Evolutionary conservation across 2,888 invertebrate genomes (phyloP).

Genomic region (Tribolium freemani): DNA sequence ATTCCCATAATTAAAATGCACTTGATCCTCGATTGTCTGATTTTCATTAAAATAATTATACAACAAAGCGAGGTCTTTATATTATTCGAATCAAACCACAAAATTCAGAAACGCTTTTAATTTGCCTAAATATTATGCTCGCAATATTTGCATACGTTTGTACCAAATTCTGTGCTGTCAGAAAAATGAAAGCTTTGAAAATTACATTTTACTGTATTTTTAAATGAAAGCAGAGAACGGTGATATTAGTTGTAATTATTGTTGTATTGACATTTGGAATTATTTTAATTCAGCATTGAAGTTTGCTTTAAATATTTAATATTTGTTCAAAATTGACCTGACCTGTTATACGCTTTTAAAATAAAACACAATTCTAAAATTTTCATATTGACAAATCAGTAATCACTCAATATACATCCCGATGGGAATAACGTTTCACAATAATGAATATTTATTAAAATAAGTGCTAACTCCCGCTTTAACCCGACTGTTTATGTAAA

Average conservation of each 20-base stretch:
- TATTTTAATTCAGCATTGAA: neutral
- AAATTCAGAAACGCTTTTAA: neutral
- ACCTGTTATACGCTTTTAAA: neutral
- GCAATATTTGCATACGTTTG: neutral
- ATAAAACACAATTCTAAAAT: neutral
- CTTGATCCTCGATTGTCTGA: neutral
- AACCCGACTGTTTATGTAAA: neutral
- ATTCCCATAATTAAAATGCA: conserved; percentile 11
- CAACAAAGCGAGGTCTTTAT: neutral
- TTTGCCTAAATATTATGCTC: neutral
- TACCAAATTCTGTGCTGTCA: too few species aligned
- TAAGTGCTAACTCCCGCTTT: neutral
- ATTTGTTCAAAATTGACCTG: neutral
- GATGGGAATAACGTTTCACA: neutral
- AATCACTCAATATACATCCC: neutral
- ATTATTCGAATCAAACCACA: too few species aligned
- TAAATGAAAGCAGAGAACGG: neutral
- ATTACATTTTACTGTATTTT: neutral
- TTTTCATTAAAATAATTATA: neutral
- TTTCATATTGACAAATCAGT: neutral
- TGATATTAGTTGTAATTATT: neutral
- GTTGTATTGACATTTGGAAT: neutral
- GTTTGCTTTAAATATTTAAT: neutral
- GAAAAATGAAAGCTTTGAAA: neutral
- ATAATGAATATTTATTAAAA: neutral